Evolutionary conservation across 2,113 vertebrate genomes (phyloP).

Genomic region (Pitta sordida): DNA sequence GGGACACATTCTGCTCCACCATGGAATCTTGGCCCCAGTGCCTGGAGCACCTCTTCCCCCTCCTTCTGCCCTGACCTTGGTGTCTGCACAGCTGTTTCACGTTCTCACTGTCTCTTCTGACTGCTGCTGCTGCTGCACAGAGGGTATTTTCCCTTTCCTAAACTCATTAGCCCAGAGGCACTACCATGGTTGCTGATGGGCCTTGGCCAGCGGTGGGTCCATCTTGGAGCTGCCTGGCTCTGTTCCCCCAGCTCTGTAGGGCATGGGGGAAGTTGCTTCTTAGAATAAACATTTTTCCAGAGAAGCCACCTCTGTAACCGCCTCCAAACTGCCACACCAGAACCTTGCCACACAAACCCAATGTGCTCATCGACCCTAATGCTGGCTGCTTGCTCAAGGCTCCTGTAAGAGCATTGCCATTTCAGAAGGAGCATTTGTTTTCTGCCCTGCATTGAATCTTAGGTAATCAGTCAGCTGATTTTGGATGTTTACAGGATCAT

Average conservation of each 20-base stretch:
- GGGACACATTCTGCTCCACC: neutral
- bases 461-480: neutral
- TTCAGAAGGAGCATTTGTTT: neutral
- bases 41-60: neutral
- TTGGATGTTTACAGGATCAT: neutral
- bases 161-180: neutral
- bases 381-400: neutral
- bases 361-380: neutral
- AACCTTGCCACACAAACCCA: neutral
- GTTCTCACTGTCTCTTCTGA: neutral
- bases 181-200: fast-evolving
- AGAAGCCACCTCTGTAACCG: neutral
- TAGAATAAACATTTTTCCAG: neutral
- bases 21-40: neutral
- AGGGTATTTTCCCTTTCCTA: neutral
- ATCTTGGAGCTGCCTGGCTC: neutral
- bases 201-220: neutral
- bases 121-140: neutral
- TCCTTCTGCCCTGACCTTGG: neutral
- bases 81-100: neutral
- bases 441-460: neutral
- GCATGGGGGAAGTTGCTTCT: neutral
- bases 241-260: neutral
- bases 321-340: neutral
- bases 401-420: neutral